Evolutionary conservation across 2,888 invertebrate genomes (phyloP), one percentile per base, ranked within the genome.

Genomic region (Penaeus monodon): DNA sequence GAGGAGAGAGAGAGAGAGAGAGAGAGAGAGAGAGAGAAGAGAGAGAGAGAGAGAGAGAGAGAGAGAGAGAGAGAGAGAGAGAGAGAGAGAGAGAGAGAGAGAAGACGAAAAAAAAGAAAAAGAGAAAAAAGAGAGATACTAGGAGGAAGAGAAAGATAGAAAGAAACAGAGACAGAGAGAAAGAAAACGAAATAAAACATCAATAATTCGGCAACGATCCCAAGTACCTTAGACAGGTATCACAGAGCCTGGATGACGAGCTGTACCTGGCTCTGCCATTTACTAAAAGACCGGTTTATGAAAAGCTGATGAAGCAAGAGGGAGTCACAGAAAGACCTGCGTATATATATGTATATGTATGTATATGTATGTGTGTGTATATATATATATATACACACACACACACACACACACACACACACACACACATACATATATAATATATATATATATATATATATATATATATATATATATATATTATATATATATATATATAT

Each of bases 21-120:
- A 49, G 44, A 76, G 44, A n/a, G n/a, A n/a, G 76, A 76, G 76
- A n/a, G n/a, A 29, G 3, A 6, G 29, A 17, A 29, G 33, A 74
- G 74, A 38, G 44, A 49, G 49, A 49, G 44, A 76, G 44, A n/a
- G n/a, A n/a, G 76, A 76, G 76, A n/a, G n/a, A n/a, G 76, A 76
- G 76, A n/a, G n/a, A n/a, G 49, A 76, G 76, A n/a, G n/a, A n/a
- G 76, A 76, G 76, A 17, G n/a, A 20, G 76, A 76, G 44, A 22
- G n/a, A 22, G 44, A n/a, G 49, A 29, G 17, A n/a, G 44, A 76
- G n/a, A 44, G 76, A 38, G 33, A n/a, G 44, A 20, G 38, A 76
- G 76, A 24, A 24, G 49, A 24, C 49, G 20, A 24, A 49, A 20
- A 6, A n/a, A 24, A 76, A 10, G 49, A 24, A n/a, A 24, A 76